Evolutionary conservation across 2,113 vertebrate species (phyloP).

Genomic region (Microtus pennsylvanicus): DNA sequence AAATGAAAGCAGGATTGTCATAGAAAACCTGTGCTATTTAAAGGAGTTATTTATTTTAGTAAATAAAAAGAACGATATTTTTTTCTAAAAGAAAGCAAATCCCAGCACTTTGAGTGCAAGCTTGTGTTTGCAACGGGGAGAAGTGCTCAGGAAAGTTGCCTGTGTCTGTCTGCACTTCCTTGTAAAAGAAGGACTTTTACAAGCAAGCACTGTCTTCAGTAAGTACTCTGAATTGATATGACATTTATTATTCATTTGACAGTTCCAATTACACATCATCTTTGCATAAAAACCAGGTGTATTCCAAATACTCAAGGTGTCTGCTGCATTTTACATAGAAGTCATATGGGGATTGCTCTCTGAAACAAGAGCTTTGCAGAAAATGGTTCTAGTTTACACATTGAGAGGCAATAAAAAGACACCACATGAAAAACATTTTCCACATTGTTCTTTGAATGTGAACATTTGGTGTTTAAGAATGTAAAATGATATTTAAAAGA

Average conservation of each 20-base stretch:
- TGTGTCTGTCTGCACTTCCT: constrained; percentile 58
- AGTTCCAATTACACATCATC: constrained; percentile 59
- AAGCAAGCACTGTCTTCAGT: constrained; percentile 17
- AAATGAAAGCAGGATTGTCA: not conserved
- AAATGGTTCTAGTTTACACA: not conserved
- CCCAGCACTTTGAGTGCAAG: not conserved
- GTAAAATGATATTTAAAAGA: not conserved
- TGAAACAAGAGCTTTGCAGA: constrained; percentile 5
- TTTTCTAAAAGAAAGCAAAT: not conserved
- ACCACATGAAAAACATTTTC: constrained; percentile 10
- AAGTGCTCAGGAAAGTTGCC: not conserved
- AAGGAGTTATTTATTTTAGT: not conserved
- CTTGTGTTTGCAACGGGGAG: not conserved
- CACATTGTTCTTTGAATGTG: not conserved
- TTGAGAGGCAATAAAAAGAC: not conserved
- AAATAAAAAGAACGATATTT: not conserved
- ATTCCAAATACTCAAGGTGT: constrained; percentile 56
- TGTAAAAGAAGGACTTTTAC: constrained; percentile 3
- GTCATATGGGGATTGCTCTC: not conserved
- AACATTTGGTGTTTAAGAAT: not conserved
- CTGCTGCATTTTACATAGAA: constrained; percentile 68
- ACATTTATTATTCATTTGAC: constrained; percentile 74
- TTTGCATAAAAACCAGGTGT: constrained; percentile 75
- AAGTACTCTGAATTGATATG: constrained; percentile 66
- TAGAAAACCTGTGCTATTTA: not conserved